Evolutionary conservation across 1,140 invertebrate species (phyloP).

Genomic region (Pseudomyrmex flavicornis): DNA sequence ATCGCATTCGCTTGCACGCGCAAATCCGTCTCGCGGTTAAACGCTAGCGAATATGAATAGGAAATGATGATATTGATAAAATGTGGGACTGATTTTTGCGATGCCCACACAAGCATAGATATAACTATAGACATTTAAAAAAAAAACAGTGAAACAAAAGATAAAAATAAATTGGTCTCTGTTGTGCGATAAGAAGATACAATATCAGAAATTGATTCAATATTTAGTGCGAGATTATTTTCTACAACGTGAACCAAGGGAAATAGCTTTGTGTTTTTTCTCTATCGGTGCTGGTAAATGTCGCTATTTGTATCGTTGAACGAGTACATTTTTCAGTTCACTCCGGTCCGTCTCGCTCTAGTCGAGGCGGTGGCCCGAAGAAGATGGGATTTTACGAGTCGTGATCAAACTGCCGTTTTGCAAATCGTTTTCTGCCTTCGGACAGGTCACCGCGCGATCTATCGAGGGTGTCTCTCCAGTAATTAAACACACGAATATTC

Average conservation of each 20-base stretch:
- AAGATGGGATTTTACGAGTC: conserved; percentile 70
- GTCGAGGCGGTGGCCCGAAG: not conserved
- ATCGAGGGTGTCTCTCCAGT: conserved; percentile 11
- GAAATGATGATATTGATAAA: not conserved
- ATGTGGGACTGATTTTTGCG: too few species aligned
- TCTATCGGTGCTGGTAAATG: conserved; percentile 71
- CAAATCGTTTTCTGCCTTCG: conserved; percentile 66
- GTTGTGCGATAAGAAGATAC: not conserved
- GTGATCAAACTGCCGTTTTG: conserved; percentile 68
- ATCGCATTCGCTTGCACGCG: conserved; percentile 14
- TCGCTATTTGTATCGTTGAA: conserved; percentile 78
- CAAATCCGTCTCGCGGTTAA: conserved; percentile 13
- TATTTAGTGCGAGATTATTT: conserved; percentile 10
- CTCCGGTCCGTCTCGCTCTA: conserved; percentile 60
- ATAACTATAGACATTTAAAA: too few species aligned
- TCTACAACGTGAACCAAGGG: conserved; percentile 38
- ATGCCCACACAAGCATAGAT: too few species aligned
- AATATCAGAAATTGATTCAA: not conserved
- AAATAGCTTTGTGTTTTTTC: conserved; percentile 73
- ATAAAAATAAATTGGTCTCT: not conserved
- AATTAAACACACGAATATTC: conserved; percentile 30
- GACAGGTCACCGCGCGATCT: conserved; percentile 41
- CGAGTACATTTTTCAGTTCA: conserved; percentile 78
- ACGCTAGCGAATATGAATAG: not conserved
- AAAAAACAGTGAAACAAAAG: not conserved